Evolutionary conservation across 2,888 invertebrate species (phyloP).

Genomic region (Lepeophtheirus nordmannii): DNA sequence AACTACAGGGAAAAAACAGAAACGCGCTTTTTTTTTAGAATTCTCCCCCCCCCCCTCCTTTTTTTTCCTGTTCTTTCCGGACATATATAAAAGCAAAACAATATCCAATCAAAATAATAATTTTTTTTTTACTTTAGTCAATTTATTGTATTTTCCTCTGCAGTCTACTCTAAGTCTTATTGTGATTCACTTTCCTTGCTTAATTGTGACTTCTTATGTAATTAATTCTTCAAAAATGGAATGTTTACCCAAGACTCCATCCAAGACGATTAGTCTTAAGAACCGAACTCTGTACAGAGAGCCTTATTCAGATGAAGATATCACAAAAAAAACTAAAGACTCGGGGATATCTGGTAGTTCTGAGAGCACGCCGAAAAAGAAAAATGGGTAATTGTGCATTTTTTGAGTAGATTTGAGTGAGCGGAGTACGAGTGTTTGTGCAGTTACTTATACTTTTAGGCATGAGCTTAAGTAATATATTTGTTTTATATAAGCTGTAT

Average conservation of each 20-base stretch:
- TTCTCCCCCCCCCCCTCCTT: constrained; percentile 1
- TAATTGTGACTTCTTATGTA: background rate
- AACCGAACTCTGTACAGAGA: background rate
- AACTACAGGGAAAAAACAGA: too few relatives aligned
- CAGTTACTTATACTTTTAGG: too few relatives aligned
- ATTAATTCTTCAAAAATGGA: background rate
- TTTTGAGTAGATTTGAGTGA: too few relatives aligned
- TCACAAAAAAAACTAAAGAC: background rate
- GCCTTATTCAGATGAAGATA: background rate
- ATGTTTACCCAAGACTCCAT: background rate
- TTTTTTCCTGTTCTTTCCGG: background rate
- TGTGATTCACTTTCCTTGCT: background rate
- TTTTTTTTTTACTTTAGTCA: background rate
- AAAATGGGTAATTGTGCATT: background rate
- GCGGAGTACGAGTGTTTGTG: too few relatives aligned
- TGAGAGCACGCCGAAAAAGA: background rate
- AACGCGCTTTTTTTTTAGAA: background rate
- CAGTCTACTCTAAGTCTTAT: background rate
- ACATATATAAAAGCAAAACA: background rate
- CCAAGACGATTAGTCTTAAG: background rate
- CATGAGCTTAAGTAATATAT: too few relatives aligned
- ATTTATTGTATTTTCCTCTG: constrained; percentile 6
- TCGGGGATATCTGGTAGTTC: constrained; percentile 3
- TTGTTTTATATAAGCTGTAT: too few relatives aligned
- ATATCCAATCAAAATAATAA: background rate